Base-by-base conservation (phyloP, 2,113 vertebrate genomes). In the Pelobates fuscus region DNA sequence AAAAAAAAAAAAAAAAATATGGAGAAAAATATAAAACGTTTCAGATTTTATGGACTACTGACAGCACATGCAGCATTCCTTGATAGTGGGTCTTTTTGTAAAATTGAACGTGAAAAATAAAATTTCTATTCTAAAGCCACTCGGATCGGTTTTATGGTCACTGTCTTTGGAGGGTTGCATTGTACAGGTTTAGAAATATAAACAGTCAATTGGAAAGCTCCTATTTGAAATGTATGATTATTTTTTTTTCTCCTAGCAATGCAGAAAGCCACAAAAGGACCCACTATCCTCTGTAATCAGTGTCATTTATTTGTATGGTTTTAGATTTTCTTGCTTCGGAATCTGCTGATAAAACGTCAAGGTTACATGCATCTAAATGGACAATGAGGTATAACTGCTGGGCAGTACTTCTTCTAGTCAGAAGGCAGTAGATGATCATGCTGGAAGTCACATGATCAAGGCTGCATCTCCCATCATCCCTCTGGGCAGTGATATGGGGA, bases 51-150 rank as follows among this genome's bases (percentile, higher is more conserved):
- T 88, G 89, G 89, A 89, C 89, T 91, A 83, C 26, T 80, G 88
- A 91, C 79, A 90, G 84, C 86, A 93, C 91, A 93, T 91, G 92
- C 92, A 93, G 93, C 90, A 92, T 91, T 93, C 90, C 88, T 90
- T 83, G 91, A 97, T 98, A 98, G 96, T 98, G 97, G 96, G 96
- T 98, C 96, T 93, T 98, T 99, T 95, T 99, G 94, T 93, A 93
- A 91, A 24, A 20, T 57, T 37, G 15, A 49, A 87, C 5, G 32
- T 37, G 10, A 6, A 37, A 37, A 37, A 37, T 37, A 37, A 37
- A 37, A 37, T 37, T 84, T 12, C 46, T 82, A 79, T 84, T 89
- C 86, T 27, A 89, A 88, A 89, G 87, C 32, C 82, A 80, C 78
- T 82, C 81, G 82, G 80, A 57, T 81, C 82, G 20, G 11, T 55